These are phyloP conservation scores for Aphelocoma coerulescens DNA, from an alignment of 2,113 vertebrate genomes.

Conservation along the genomic window DNA sequence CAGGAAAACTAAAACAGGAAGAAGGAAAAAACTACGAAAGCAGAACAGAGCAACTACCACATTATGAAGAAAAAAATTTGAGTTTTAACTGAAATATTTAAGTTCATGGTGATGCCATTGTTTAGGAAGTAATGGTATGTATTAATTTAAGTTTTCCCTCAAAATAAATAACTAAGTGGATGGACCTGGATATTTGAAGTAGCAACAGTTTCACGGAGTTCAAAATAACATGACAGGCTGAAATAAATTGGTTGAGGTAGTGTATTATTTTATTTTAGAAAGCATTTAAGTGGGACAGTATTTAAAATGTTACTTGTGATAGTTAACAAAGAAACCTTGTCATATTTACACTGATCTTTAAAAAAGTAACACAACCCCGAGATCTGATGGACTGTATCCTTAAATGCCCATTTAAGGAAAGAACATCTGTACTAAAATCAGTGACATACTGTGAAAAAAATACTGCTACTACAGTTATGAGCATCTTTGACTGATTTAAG, in stretches of 20 bases:
- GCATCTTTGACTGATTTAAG: not conserved
- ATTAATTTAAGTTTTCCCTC: not conserved
- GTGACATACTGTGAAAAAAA: not conserved
- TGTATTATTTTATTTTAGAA: not conserved
- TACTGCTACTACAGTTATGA: not conserved
- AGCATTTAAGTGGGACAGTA: not conserved
- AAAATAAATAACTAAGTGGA: not conserved
- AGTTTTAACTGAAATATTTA: not conserved
- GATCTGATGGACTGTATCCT: not conserved
- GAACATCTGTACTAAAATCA: not conserved
- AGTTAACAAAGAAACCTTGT: not conserved
- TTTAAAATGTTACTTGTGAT: not conserved
- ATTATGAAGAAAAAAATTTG: not conserved
- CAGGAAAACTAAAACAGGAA: not conserved
- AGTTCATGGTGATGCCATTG: not conserved
- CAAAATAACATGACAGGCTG: not conserved
- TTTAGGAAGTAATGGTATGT: not conserved
- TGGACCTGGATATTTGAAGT: not conserved
- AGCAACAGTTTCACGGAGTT: not conserved
- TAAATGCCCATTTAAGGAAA: not conserved
- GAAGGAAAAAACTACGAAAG: conserved; percentile 22
- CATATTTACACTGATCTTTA: not conserved
- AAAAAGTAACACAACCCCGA: not conserved
- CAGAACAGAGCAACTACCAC: not conserved
- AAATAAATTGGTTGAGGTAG: not conserved